These are phyloP conservation scores for Gymnocypris eckloni DNA, from an alignment of 2,797 vertebrate species.

Conservation along the genomic window DNA sequence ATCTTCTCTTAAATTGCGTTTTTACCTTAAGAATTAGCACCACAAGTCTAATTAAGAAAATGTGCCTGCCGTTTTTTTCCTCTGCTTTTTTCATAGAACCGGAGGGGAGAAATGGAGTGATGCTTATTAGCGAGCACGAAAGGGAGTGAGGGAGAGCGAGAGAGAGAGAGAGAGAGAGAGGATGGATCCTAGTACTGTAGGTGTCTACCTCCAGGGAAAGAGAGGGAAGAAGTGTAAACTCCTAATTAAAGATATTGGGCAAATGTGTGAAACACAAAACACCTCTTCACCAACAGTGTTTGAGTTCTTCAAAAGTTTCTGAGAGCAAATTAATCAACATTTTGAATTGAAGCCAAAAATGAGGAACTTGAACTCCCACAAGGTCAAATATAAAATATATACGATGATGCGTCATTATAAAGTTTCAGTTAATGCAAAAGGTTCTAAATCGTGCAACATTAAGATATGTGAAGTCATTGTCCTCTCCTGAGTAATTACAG, in stretches of 20 bases:
- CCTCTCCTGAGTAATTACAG: neutral
- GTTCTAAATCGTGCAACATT: neutral
- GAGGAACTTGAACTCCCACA: neutral
- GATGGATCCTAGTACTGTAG: slow-evolving; percentile 77
- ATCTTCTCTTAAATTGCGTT: slow-evolving; percentile 87
- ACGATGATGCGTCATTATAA: neutral
- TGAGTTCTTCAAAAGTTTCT: slow-evolving; percentile 44
- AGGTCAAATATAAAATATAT: neutral
- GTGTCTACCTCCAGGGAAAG: slow-evolving; percentile 96
- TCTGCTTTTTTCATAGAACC: slow-evolving; percentile 87
- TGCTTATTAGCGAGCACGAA: slow-evolving; percentile 91
- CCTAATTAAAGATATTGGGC: slow-evolving; percentile 97
- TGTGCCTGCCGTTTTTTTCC: slow-evolving; percentile 93
- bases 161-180: slow-evolving; percentile 78
- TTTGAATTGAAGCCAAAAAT: slow-evolving; percentile 11
- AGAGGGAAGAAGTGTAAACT: slow-evolving; percentile 98
- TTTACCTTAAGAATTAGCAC: slow-evolving; percentile 94
- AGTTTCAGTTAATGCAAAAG: neutral
- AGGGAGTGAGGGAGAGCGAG: slow-evolving; percentile 27
- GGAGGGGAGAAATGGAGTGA: slow-evolving; percentile 88
- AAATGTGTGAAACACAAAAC: slow-evolving; percentile 92
- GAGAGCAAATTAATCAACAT: slow-evolving; percentile 33
- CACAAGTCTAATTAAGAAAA: slow-evolving; percentile 96
- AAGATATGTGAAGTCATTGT: neutral
- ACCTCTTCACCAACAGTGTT: slow-evolving; percentile 41